A percentile compares a stretch with the other conserved stretches of the same genome.
phyloP scores from a whole-genome alignment of 2,888 invertebrate species.

The Lasius platythorax region DNA sequence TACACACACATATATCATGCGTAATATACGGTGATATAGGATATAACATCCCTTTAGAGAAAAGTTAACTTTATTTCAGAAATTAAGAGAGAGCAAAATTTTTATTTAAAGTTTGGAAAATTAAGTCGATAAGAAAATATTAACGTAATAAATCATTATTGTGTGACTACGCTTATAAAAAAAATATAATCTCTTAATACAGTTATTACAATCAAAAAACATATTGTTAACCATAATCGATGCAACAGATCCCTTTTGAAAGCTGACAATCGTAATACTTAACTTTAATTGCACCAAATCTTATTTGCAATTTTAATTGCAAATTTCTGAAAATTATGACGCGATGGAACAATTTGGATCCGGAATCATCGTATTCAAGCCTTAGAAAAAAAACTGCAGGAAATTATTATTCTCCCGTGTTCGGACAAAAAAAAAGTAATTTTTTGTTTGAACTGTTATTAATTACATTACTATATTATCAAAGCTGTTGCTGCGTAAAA shows the following conservation, averaged over 20 bases:
- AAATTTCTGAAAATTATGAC: too few relatives aligned
- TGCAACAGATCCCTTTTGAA: neutral
- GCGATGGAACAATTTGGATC: too few relatives aligned
- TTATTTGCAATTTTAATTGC: too few relatives aligned
- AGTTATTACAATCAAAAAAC: neutral
- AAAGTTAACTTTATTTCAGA: neutral
- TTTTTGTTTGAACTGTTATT: neutral
- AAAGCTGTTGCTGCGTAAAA: neutral
- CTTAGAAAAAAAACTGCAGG: neutral
- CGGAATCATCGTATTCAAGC: neutral
- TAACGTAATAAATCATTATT: constrained; percentile 1
- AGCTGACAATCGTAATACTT: neutral
- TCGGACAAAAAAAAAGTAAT: neutral
- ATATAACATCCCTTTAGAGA: neutral
- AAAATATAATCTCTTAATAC: neutral
- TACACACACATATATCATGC: neutral
- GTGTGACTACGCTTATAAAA: neutral
- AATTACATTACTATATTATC: neutral
- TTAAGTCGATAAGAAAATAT: neutral
- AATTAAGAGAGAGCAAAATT: neutral
- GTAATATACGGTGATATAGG: too few relatives aligned
- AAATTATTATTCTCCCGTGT: neutral
- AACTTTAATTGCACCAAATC: neutral
- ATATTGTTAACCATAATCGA: neutral
- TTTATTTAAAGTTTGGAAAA: neutral